Evolutionary conservation across 2,113 vertebrate species (phyloP).

Genomic region (Scolopax mira): DNA sequence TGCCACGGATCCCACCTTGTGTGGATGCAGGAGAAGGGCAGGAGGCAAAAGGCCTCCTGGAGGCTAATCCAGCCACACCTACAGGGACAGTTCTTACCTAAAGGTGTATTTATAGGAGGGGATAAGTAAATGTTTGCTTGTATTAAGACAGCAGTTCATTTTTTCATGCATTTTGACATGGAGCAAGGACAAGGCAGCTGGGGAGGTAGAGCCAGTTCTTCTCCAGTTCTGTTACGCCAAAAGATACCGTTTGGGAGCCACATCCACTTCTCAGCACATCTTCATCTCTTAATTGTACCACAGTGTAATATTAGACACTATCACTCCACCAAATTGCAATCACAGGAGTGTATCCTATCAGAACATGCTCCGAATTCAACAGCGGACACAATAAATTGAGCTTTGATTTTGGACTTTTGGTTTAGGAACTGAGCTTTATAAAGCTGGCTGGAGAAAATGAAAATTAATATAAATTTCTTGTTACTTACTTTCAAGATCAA

Average conservation of each 20-base stretch:
- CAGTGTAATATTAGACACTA: rapidly evolving
- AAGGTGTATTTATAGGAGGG: not conserved
- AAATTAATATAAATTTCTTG: not conserved
- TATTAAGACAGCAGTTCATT: not conserved
- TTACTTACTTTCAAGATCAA: not conserved
- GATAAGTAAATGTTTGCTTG: not conserved
- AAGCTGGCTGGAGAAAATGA: not conserved
- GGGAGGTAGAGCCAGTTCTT: too few relatives aligned
- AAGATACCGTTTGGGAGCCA: not conserved
- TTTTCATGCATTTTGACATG: not conserved
- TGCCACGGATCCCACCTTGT: not conserved
- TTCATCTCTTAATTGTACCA: not conserved
- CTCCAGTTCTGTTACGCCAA: too few relatives aligned
- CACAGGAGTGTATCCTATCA: not conserved
- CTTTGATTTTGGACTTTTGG: not conserved
- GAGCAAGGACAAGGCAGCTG: not conserved
- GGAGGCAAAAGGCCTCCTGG: not conserved
- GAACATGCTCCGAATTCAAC: not conserved
- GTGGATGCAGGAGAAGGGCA: not conserved
- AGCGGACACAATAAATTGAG: not conserved
- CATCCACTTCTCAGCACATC: too few relatives aligned
- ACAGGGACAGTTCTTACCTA: not conserved
- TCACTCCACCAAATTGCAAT: not conserved
- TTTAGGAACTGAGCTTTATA: not conserved
- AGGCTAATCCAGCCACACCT: not conserved